phyloP scores from a whole-genome alignment of 2,888 invertebrate species.

The Tachina lurida region DNA sequence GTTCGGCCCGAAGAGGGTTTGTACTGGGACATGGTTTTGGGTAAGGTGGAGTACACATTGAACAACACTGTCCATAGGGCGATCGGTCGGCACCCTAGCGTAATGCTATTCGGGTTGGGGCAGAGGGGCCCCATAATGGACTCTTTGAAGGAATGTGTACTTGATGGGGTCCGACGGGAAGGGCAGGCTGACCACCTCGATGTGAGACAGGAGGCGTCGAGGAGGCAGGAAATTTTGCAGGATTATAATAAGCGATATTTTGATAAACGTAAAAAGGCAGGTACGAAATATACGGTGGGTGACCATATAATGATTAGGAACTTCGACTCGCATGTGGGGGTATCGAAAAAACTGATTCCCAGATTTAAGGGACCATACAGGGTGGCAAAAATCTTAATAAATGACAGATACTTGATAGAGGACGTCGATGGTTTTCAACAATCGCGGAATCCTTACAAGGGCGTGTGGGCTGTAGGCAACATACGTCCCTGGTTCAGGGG shows the following conservation, averaged over 20 bases:
- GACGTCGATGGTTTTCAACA: constrained; percentile 41
- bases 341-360: constrained; percentile 48
- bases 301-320: constrained; percentile 50
- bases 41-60: constrained; percentile 35
- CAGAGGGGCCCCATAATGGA: constrained; percentile 34
- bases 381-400: neutral
- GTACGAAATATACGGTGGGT: constrained; percentile 16
- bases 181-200: neutral
- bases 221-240: constrained; percentile 21
- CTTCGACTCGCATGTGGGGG: constrained; percentile 44
- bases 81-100: neutral
- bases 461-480: constrained; percentile 45
- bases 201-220: constrained; percentile 15
- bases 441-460: constrained; percentile 26
- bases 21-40: constrained; percentile 44
- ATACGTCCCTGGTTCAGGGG: constrained; percentile 36
- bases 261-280: constrained; percentile 24
- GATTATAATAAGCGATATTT: constrained; percentile 43
- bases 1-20: constrained; percentile 19
- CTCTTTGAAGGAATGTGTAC: constrained; percentile 7
- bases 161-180: neutral
- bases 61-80: constrained; percentile 53
- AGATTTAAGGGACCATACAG: neutral
- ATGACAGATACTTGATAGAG: constrained; percentile 19
- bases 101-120: constrained; percentile 5